Evolutionary conservation across 2,888 invertebrate genomes (phyloP), one percentile per base, ranked within the genome.

Genomic region (Pharmacophagus antenor): DNA sequence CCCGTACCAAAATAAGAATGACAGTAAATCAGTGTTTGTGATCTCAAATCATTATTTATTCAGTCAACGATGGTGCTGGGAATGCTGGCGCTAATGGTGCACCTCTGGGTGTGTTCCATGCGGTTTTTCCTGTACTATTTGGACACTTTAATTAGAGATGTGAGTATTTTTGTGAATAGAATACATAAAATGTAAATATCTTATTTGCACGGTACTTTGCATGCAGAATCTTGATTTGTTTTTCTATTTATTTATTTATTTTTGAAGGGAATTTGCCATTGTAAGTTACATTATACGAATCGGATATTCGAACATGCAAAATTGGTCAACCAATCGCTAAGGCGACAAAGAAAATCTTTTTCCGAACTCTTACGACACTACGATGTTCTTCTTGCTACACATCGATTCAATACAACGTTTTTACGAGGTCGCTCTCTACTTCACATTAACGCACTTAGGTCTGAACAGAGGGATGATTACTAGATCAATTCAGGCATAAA

Each of bases 41-140:
- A 10, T 31, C 12, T 3, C 8, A 31, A 31, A 31, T 1, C 31
- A 31, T 31, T 31, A 10, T 51, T 20, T 18, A 51, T 72, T 2
- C 76, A 89, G 89, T 80, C 81, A 1, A 79, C 85, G 4, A 90
- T 88, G 90, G 78, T 89, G 62, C 64, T 85, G 54, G 90, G 90
- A 27, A 85, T 88, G 87, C 71, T 90, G 67, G 82, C 89, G 2
- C 76, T 90, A 67, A 89, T 90, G 89, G 71, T 86, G 41, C 90
- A 90, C 69, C 66, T 90, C 62, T 90, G 90, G 90, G 90, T 89
- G 59, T 89, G 90, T 69, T 77, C 78, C 59, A 89, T 85, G 88
- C 78, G 88, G 31, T 88, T 89, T 76, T 84, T 88, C 72, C 88
- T 88, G 70, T 89, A 87, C 68, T 90, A 90, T 68, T 76, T 90